Conservation (phyloP, 2,888 invertebrate species). For the Amblyjoppa fuscipennis region DNA sequence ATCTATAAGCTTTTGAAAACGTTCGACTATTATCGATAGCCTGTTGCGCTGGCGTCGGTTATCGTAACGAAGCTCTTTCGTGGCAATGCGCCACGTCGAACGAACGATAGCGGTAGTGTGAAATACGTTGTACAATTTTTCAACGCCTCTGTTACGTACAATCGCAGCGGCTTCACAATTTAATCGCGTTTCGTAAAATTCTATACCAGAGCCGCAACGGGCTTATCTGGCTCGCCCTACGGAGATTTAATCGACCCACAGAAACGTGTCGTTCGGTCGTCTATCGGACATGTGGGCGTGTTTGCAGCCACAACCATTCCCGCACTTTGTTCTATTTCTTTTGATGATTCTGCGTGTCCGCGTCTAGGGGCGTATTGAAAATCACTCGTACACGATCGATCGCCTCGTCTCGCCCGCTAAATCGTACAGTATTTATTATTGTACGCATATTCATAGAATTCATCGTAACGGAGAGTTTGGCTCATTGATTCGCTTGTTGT, state of each 20-base stretch:
- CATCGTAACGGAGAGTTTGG: conserved; percentile 48
- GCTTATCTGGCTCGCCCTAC: conserved; percentile 41
- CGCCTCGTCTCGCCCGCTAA: conserved; percentile 27
- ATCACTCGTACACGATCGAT: conserved; percentile 50
- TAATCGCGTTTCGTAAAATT: background rate
- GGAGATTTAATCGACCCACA: conserved; percentile 56
- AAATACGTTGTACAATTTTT: background rate
- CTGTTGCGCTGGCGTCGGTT: background rate
- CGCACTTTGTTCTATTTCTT: conserved; percentile 47
- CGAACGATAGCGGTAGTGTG: background rate
- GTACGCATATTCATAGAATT: conserved; percentile 46
- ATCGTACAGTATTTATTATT: conserved; percentile 36
- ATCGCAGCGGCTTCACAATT: background rate
- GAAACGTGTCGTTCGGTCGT: conserved; percentile 1
- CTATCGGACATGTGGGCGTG: conserved; percentile 62
- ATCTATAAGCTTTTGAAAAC: background rate
- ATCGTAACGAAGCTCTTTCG: background rate
- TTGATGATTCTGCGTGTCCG: conserved; percentile 22
- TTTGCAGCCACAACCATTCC: conserved; percentile 6
- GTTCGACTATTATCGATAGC: background rate
- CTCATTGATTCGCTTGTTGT: conserved; percentile 42
- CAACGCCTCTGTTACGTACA: background rate
- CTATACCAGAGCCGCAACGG: conserved; percentile 1
- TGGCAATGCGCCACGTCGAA: background rate
- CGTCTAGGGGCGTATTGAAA: conserved; percentile 63